Base-by-base conservation (phyloP, 2,113 vertebrate genomes). In the Zosterops hypoxanthus region DNA sequence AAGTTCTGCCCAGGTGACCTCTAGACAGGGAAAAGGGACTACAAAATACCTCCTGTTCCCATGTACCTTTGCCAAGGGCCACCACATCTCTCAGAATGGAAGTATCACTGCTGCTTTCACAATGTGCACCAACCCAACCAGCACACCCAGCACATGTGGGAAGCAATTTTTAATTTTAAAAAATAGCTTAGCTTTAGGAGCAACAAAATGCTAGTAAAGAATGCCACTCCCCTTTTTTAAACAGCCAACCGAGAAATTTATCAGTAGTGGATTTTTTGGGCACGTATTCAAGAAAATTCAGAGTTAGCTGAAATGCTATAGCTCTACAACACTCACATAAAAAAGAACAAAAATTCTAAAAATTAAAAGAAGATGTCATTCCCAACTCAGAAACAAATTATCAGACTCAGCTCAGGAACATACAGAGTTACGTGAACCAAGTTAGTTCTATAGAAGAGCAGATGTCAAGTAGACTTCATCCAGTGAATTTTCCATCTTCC, bases 141-240 rank as follows among this genome's bases (percentile, higher is more conserved):
- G 19, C 28, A 91, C 4, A 39, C 1, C 4, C 31, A 61, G 39
- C 20, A 75, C 1, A 7, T 2, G 12, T 1, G 3, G 22, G 8
- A 60, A 52, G 28, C 15, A 28, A 28, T 6, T 28, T 57, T 68
- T 23, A 21, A 50, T 72, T 63, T 44, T 8, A 76, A 77, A 41
- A 42, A 65, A 24, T 2, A 55, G 20, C 12, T 80, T 68, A 39
- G 31, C 33, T 88, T 56, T 34, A 80, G 76, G 19, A 92, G 31
- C 13, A 88, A 84, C 6, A 39, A 52, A 89, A 82, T 14, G 14
- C 16, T 49, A 90, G 22, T n/a, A 44, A 75, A 70, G 57, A 85
- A 84, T 28, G 13, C 4, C 55, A 66, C 8, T 8, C 71, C 44
- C 34, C 5, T 59, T 75, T 59, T 57, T 39, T 17, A 82, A 69